Percentiles rank a stretch among this genome's conserved stretches.
Conservation (phyloP, 2,888 invertebrate genomes). For the Cerastoderma edule region DNA sequence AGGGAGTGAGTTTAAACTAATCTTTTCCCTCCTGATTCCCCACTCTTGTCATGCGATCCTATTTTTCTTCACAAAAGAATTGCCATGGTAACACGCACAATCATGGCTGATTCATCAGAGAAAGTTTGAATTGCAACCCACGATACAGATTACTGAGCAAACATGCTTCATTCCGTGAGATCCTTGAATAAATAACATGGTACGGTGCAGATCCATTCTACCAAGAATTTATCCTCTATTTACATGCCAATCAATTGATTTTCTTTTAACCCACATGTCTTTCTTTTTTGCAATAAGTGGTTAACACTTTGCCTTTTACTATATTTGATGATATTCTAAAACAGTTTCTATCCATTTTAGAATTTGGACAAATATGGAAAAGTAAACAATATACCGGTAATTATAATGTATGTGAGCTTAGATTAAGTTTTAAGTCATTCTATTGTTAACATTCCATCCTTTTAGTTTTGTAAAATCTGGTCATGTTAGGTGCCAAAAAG, state of each 20-base stretch:
- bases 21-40: not conserved
- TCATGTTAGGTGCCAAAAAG: too few relatives aligned
- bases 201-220: conserved; percentile 13
- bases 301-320: too few relatives aligned
- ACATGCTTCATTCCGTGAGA: conserved; percentile 18
- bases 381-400: too few relatives aligned
- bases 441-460: too few relatives aligned
- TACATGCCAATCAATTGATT: conserved; percentile 17
- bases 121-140: not conserved
- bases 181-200: conserved; percentile 16
- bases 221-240: conserved; percentile 19
- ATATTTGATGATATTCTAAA: too few relatives aligned
- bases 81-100: conserved; percentile 22
- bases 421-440: too few relatives aligned
- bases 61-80: conserved; percentile 23
- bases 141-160: not conserved
- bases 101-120: conserved; percentile 20
- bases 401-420: too few relatives aligned
- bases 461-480: too few relatives aligned
- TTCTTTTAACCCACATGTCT: too few relatives aligned
- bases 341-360: too few relatives aligned
- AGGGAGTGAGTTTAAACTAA: not conserved
- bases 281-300: too few relatives aligned
- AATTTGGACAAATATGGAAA: too few relatives aligned
- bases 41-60: conserved; percentile 7